Evolutionary conservation across 2,888 invertebrate species (phyloP), one percentile per base, ranked within the genome.

Genomic region (Amblyjoppa fuscipennis): DNA sequence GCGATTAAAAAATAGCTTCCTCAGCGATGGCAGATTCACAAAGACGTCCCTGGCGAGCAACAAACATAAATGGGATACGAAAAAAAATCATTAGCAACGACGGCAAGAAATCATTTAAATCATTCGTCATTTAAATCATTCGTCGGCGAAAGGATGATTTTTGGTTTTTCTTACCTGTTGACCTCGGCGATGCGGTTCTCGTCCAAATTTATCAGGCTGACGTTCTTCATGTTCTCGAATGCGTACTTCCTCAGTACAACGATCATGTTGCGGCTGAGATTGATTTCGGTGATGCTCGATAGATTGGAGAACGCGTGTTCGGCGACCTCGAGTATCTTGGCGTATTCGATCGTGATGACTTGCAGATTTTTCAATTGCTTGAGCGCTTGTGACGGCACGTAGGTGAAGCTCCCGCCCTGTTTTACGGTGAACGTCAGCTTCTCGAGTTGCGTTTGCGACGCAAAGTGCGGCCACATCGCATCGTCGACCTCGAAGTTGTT

Each of bases 181-280:
- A 98, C 96, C 92, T 97, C 97, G 16, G 96, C 95, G 88, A 98
- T 96, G 92, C 96, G 95, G 94, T 98, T 98, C 87, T 97, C 96
- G 90, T 97, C 97, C 88, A 98, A 94, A 93, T 96, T 96, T 88
- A 98, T 95, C 61, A 96, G 95, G 1, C 96, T 96, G 89, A 98
- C 94, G 83, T 96, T 96, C 0, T 96, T 96, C 90, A 98, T 95
- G 93, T 97, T 96, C 74, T 97, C 96, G 90, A 98, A 97, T 0
- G 97, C 96, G 92, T 96, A 96, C 88, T 96, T 96, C 83, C 96
- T 96, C 88, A 98, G 93, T 0, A 94, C 95, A 90, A 96, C 95
- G 74, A 98, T 97, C 91, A 96, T 96, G 93, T 97, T 97, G 84
- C 96, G 96, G 2, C 96, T 96, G 83, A 98, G 94, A 6, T 95